phyloP scores from a whole-genome alignment of 2,797 vertebrate genomes.

The Aphelocoma californica region DNA sequence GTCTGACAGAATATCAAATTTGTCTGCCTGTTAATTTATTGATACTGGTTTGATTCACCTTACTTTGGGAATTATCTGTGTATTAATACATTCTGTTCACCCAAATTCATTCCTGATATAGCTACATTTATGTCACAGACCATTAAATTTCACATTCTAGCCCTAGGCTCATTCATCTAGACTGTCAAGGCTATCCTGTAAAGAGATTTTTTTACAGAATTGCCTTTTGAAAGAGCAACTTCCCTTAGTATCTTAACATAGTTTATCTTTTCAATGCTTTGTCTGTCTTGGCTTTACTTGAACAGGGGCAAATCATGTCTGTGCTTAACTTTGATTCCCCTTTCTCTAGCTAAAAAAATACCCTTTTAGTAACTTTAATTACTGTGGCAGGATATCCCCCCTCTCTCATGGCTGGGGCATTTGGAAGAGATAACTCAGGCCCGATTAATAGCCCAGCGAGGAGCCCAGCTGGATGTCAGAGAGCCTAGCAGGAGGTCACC shows the following conservation, averaged over 20 bases:
- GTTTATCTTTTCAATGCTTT: neutral
- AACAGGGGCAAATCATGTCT: neutral
- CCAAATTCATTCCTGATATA: neutral
- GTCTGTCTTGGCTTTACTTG: neutral
- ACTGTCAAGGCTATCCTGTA: conserved; percentile 5
- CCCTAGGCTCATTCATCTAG: conserved; percentile 3
- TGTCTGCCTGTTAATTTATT: neutral
- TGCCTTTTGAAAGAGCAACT: neutral
- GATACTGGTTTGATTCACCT: neutral
- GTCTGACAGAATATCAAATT: neutral
- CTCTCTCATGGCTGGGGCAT: no score
- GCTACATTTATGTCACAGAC: neutral
- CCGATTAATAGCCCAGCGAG: no score
- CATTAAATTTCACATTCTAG: conserved; percentile 40
- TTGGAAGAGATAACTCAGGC: no score
- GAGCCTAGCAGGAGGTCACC: no score
- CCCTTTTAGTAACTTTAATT: neutral
- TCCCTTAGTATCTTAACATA: neutral
- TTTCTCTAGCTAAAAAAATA: neutral
- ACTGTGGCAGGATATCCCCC: no score
- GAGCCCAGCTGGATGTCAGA: no score
- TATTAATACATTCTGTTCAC: neutral
- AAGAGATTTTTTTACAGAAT: conserved; percentile 1
- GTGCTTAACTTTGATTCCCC: neutral
- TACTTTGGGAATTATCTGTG: neutral